A percentile compares a stretch with the other conserved stretches of the same genome.
These are phyloP conservation scores for Dendrolimus punctatus DNA, from an alignment of 1,140 invertebrate genomes.

Conservation along the genomic window DNA sequence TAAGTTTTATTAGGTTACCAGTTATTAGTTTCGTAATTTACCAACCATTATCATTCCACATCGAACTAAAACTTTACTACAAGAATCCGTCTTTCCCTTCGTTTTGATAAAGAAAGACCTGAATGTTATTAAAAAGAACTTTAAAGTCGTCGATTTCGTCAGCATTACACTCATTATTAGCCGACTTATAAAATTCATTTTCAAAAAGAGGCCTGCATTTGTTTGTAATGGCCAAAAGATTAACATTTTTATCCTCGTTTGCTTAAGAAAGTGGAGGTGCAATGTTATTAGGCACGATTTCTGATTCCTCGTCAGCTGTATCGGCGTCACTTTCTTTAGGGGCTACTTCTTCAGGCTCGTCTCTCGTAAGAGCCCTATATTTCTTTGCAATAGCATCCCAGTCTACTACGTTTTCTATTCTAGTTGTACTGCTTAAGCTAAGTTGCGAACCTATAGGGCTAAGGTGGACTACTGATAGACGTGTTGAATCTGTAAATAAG, in stretches of 20 bases:
- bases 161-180: no score
- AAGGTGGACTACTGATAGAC: slow-evolving; percentile 82
- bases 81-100: no score
- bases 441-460: slow-evolving; percentile 87
- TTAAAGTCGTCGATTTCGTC: no score
- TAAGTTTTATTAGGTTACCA: no score
- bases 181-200: no score
- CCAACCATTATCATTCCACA: no score
- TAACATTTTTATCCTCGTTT: not conserved
- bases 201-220: no score
- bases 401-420: slow-evolving; percentile 92
- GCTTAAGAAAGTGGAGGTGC: slow-evolving; percentile 41
- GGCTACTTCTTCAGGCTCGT: slow-evolving; percentile 73
- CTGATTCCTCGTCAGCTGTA: slow-evolving; percentile 55
- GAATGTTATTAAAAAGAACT: no score
- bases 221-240: not conserved
- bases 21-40: no score
- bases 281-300: slow-evolving; percentile 57
- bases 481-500: slow-evolving; percentile 76
- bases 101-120: no score
- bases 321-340: slow-evolving; percentile 71
- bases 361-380: slow-evolving; percentile 86
- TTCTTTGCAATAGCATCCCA: slow-evolving; percentile 93
- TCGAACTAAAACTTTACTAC: no score
- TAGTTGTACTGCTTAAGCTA: slow-evolving; percentile 81